A percentile compares a stretch with the other conserved stretches of the same genome.
These are phyloP conservation scores for Aphelinus atriplicis DNA, from an alignment of 1,140 invertebrate genomes.

Conservation along the genomic window DNA sequence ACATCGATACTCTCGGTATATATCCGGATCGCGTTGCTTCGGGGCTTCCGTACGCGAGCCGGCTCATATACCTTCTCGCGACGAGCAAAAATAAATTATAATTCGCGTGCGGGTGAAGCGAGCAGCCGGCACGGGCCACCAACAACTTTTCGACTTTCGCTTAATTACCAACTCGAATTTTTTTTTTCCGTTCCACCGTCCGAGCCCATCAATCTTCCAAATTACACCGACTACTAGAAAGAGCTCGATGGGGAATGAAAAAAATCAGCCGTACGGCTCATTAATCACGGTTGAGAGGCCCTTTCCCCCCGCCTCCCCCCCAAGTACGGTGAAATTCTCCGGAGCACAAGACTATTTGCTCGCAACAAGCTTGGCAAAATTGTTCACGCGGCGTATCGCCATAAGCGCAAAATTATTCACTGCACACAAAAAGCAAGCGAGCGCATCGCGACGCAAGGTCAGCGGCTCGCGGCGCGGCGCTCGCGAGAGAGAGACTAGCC, in stretches of 20 bases:
- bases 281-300: conserved; percentile 14
- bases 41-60: background rate
- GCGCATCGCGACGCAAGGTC: background rate
- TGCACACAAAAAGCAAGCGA: conserved; percentile 8
- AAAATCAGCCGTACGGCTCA: background rate
- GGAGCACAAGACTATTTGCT: background rate
- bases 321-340: background rate
- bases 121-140: too few species aligned
- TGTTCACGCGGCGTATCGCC: too few species aligned
- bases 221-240: too few species aligned
- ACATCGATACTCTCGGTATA: too few species aligned
- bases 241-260: background rate
- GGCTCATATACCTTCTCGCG: too few species aligned
- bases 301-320: background rate
- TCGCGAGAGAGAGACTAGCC: background rate
- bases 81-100: too few species aligned
- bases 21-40: too few species aligned
- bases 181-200: too few species aligned
- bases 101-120: too few species aligned
- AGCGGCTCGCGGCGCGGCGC: background rate
- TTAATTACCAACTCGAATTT: background rate
- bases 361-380: background rate
- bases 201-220: too few species aligned
- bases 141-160: background rate
- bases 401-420: conserved; percentile 28